Evolutionary conservation across 2,888 invertebrate species (phyloP), one percentile per base, ranked within the genome.

Genomic region (Lutraria lutraria): DNA sequence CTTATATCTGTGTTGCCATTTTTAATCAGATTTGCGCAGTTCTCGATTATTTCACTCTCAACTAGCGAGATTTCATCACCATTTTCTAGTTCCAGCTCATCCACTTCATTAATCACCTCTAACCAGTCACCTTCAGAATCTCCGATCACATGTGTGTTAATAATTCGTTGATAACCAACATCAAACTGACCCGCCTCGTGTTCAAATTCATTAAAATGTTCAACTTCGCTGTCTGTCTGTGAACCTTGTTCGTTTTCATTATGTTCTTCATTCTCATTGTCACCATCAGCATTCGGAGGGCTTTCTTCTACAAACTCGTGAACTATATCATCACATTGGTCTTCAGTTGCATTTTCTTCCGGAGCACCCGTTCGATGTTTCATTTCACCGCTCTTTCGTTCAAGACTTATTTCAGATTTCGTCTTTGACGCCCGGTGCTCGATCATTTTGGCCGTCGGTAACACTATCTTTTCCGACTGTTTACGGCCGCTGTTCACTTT

Each of bases 21-120:
- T 12, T 81, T 56, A 15, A n/a, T 21, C 34, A 72, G n/a, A 81
- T 87, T 72, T 19, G 52, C 43, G 80, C 31, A 88, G 29, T 88
- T 54, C n/a, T 90, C 90, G 12, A 86, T 86, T 6, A 86, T 82
- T 76, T 90, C 88, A 86, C 90, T 88, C 60, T 90, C 90, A 43
- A 90, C 86, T 12, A 90, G 80, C 12, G 90, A 90, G 12, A 88
- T 80, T 2, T 43, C 79, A 54, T 90, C 90, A 21, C 56, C 53
- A 10, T 81, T 81, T 34, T 86, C 85, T 16, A 83, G 52, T 76
- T 85, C 85, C 15, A 76, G 76, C 81, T 89, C 89, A 68, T 88
- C 90, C 15, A 83, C 82, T 81, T 90, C 90, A 52, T 82, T 85
- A 43, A 90, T 90, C 12, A 88, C 88, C 52, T 90, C 90, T n/a